Base-by-base conservation (phyloP, 2,113 vertebrate species). In the Trichomycterus rosablanca region DNA sequence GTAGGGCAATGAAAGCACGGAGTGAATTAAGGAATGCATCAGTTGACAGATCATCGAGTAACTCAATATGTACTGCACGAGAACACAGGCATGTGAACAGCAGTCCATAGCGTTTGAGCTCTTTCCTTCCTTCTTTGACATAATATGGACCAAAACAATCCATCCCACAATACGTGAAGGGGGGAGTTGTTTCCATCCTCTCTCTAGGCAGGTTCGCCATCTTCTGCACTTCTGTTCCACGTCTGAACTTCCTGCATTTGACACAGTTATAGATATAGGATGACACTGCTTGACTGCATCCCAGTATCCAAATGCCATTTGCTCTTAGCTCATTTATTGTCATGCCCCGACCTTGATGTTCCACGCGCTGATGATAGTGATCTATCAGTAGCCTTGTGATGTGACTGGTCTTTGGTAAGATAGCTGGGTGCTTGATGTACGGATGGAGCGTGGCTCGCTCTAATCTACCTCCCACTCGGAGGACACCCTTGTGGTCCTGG, bases 231-330 rank as follows among this genome's bases (percentile, higher is more conserved):
- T 60, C 28, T 10, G 18, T 22, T 10, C 14, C 2, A 4, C 30
- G 34, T 23, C 57, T 60, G 9, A 37, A 48, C n/a, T 39, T 23
- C 9, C 44, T 50, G n/a, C 59, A 50, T n/a, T 23, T 50, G 2
- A n/a, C 8, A 12, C 45, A 61, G 9, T 50, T 50, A 20, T 61
- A 20, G 11, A 63, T 52, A 7, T 30, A 18, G 2, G 48, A 63
- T 5, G 59, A 52, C 5, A 63, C 60, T 3, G 16, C 60, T n/a
- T 18, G 7, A 18, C 60, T 63, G 9, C 37, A 43, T 42, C 48
- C 49, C 0, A 53, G 3, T 5, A 63, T 52, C 49, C 60, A 60
- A 1, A 48, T 22, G 9, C 44, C 32, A 12, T 60, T 60, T 8
- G 58, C 19, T 22, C 43, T 6, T 1, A 60, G 26, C 15, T 59